These are phyloP conservation scores for Phylloscopus whistleri DNA, from an alignment of 2,113 vertebrate genomes.

Conservation along the genomic window DNA sequence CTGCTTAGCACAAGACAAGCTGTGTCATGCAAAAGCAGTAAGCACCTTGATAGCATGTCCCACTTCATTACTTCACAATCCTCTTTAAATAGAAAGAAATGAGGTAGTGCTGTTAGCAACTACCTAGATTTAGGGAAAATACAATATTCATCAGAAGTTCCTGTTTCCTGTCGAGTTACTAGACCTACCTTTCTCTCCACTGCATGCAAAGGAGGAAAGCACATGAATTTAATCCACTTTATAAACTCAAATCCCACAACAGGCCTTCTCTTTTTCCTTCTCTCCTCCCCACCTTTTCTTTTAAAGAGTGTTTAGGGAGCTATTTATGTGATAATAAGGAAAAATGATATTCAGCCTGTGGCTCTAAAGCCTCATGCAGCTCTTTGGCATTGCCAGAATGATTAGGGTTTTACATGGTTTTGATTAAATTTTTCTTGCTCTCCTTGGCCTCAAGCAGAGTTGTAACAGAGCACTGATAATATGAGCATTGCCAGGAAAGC, in stretches of 20 bases:
- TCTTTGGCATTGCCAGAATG: conserved; percentile 33
- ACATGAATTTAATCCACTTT: neutral
- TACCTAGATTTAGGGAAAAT: neutral
- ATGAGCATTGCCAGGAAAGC: neutral
- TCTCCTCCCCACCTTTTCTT: neutral
- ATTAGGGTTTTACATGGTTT: conserved; percentile 47
- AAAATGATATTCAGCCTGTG: conserved; percentile 56
- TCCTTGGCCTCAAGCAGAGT: conserved; percentile 34
- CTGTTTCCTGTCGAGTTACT: neutral
- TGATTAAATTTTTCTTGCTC: conserved; percentile 51
- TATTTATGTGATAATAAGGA: conserved; percentile 57
- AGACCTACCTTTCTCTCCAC: neutral
- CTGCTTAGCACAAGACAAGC: neutral
- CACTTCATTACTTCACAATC: neutral
- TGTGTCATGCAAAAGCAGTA: neutral
- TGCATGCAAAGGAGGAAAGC: neutral
- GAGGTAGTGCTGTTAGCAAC: neutral
- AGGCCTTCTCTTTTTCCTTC: neutral
- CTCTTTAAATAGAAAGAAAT: neutral
- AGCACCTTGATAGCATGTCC: neutral
- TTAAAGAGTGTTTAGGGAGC: conserved; percentile 43
- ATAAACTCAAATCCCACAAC: neutral
- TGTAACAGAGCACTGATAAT: conserved; percentile 17
- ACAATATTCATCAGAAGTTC: neutral
- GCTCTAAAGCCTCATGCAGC: conserved; percentile 45